Conservation (phyloP, 1,140 invertebrate genomes). For the Euglossa dilemma region DNA sequence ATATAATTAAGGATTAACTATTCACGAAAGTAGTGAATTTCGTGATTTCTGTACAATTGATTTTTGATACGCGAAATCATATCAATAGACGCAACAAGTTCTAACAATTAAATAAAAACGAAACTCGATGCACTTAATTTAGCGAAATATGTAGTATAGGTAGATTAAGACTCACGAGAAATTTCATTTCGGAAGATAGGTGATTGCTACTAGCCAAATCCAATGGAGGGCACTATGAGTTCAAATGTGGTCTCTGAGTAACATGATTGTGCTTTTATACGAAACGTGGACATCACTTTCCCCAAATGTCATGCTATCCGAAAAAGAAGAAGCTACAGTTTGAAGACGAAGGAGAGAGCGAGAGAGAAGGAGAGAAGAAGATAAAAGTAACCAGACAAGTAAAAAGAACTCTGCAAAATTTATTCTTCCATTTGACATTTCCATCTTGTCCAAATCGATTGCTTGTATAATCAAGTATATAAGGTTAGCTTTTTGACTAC, state of each 20-base stretch:
- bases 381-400: constrained; percentile 45
- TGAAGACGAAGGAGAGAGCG: constrained; percentile 23
- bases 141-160: constrained; percentile 10
- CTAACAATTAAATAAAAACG: neutral
- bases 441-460: constrained; percentile 67
- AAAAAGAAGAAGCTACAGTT: constrained; percentile 55
- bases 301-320: constrained; percentile 58
- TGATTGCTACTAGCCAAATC: constrained; percentile 55
- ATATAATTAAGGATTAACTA: no score
- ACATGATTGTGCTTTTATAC: constrained; percentile 72
- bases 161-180: constrained; percentile 75
- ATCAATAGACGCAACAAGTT: neutral
- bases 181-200: constrained; percentile 76
- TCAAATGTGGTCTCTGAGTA: constrained; percentile 71
- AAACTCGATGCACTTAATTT: neutral
- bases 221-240: constrained; percentile 65
- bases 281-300: constrained; percentile 71
- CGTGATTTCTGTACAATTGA: no score
- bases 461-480: constrained; percentile 68
- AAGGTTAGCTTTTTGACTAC: neutral
- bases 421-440: constrained; percentile 77
- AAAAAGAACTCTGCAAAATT: constrained; percentile 72
- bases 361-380: constrained; percentile 21
- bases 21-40: no score
- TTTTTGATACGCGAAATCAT: no score